Conservation (phyloP, 64 coral and sea anemone species). For the Porites australiensis region DNA sequence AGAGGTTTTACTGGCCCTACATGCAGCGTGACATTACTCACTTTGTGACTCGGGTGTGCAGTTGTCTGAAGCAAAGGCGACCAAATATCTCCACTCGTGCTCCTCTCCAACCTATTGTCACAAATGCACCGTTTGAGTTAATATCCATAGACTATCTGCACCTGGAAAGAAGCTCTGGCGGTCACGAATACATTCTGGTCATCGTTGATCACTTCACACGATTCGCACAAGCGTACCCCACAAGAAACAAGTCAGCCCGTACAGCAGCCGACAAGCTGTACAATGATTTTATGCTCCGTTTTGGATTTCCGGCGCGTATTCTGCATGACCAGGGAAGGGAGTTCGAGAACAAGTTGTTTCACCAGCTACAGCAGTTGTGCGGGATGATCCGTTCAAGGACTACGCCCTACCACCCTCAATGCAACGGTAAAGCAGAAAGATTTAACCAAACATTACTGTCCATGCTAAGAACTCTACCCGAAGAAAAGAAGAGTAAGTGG, state of each 20-base stretch:
- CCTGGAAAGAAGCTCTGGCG: conserved; percentile 54
- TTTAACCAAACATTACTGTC: conserved; percentile 34
- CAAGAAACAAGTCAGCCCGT: conserved; percentile 37
- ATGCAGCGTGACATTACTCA: conserved; percentile 39
- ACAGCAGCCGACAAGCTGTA: conserved; percentile 47
- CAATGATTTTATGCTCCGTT: conserved; percentile 44
- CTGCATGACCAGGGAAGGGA: conserved; percentile 40
- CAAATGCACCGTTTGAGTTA: conserved; percentile 49
- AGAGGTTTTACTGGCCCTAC: conserved; percentile 14
- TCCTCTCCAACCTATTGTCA: conserved; percentile 37
- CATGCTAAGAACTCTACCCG: conserved; percentile 32
- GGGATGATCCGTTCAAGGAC: conserved; percentile 14
- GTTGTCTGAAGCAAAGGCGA: conserved; percentile 48
- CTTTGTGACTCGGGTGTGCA: conserved; percentile 34
- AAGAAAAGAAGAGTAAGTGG: conserved; percentile 14
- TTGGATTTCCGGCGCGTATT: conserved; percentile 35
- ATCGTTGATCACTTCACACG: conserved; percentile 39
- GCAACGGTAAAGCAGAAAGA: conserved; percentile 53
- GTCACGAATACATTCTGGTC: no score
- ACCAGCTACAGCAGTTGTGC: conserved; percentile 15
- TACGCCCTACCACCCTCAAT: conserved; percentile 24
- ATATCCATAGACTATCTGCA: conserved; percentile 41
- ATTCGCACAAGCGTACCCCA: conserved; percentile 49
- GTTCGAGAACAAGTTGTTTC: conserved; percentile 33
- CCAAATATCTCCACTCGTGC: conserved; percentile 43